Conservation (phyloP, 1,140 invertebrate species). For the Parasteatoda tepidariorum region DNA sequence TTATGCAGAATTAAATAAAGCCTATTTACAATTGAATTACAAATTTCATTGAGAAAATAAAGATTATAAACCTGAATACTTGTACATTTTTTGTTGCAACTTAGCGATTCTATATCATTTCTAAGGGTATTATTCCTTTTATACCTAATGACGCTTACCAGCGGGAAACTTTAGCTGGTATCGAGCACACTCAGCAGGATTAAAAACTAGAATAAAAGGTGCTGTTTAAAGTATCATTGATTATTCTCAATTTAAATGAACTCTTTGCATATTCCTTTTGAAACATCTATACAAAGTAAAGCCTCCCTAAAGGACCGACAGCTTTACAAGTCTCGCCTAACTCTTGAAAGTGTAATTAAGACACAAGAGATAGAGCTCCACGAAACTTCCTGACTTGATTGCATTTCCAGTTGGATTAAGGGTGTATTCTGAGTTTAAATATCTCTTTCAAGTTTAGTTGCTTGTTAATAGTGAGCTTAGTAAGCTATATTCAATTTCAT, state of each 20-base stretch:
- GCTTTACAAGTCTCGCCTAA: neutral
- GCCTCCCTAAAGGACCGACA: neutral
- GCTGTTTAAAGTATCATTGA: neutral
- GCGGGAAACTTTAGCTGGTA: no score
- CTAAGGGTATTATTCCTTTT: no score
- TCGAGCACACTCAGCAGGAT: neutral
- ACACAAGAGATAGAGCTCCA: neutral
- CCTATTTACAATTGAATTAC: no score
- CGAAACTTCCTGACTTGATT: neutral
- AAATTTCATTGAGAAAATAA: no score
- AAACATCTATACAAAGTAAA: conserved; percentile 1
- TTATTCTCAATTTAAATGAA: neutral
- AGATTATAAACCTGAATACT: no score
- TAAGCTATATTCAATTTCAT: neutral
- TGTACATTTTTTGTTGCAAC: no score
- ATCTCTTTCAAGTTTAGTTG: neutral
- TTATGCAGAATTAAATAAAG: no score
- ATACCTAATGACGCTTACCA: no score
- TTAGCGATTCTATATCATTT: no score
- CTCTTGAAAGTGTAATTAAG: conserved; percentile 18
- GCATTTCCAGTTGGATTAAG: neutral
- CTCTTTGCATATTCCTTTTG: conserved; percentile 1
- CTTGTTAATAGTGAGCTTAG: neutral
- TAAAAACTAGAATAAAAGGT: neutral
- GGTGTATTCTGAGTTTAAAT: neutral